Conservation (phyloP, 2,113 vertebrate genomes). For the Planiliza haematocheilus region DNA sequence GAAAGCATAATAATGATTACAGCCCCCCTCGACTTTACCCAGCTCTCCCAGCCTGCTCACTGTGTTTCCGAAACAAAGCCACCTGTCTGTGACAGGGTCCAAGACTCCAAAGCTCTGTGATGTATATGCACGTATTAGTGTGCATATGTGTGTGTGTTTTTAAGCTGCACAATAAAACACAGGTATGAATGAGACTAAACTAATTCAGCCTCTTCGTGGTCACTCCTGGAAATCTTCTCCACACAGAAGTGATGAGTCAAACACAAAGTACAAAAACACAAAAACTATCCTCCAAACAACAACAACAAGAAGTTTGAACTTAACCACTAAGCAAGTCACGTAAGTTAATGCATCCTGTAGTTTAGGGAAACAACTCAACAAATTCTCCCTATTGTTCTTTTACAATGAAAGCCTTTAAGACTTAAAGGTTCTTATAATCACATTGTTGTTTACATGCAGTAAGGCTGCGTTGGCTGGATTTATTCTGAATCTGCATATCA, state of each 20-base stretch:
- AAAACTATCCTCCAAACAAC: slow-evolving; percentile 6
- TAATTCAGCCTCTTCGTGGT: background rate
- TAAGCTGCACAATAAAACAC: background rate
- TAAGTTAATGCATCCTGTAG: background rate
- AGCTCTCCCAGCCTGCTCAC: slow-evolving; percentile 43
- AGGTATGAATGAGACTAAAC: background rate
- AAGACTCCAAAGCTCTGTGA: slow-evolving; percentile 47
- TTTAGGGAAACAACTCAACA: background rate
- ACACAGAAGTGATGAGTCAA: background rate
- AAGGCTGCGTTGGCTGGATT: too few species aligned
- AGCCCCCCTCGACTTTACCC: slow-evolving; percentile 50
- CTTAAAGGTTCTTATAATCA: background rate
- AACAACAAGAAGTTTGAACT: background rate
- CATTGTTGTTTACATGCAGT: slow-evolving; percentile 8
- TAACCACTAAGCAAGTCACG: background rate
- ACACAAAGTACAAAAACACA: background rate
- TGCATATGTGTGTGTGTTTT: slow-evolving; percentile 27
- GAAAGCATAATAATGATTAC: slow-evolving; percentile 76
- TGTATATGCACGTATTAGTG: slow-evolving; percentile 23
- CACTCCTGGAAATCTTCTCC: background rate
- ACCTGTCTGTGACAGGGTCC: slow-evolving; percentile 75
- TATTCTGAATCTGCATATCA: too few species aligned
- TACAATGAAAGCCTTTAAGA: background rate
- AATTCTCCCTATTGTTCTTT: slow-evolving; percentile 33
- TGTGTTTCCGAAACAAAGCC: slow-evolving; percentile 68